Percentiles rank a stretch among this genome's conserved stretches.
Evolutionary conservation across 2,888 invertebrate genomes (phyloP).

Genomic region (Chironomus riparius): DNA sequence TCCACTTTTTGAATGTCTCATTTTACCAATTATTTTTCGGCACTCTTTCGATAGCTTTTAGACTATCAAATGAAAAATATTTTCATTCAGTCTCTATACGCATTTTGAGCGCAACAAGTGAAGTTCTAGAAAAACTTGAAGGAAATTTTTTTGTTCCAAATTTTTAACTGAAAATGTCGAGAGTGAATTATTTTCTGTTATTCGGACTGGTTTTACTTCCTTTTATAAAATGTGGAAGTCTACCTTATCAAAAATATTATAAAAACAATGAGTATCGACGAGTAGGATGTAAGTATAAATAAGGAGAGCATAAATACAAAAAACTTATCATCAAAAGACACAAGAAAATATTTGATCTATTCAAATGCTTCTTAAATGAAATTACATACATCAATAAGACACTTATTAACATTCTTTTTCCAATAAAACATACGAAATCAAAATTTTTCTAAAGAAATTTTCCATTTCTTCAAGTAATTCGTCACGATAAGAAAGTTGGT

Average conservation of each 20-base stretch:
- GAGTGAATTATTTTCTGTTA: not conserved
- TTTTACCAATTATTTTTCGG: conserved; percentile 12
- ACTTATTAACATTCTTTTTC: not conserved
- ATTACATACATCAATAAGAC: not conserved
- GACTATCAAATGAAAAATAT: not conserved
- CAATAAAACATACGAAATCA: not conserved
- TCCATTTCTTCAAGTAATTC: not conserved
- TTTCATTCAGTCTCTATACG: conserved; percentile 3
- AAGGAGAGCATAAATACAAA: not conserved
- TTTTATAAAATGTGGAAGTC: not conserved
- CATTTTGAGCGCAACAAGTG: not conserved
- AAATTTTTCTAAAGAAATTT: not conserved
- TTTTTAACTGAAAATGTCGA: not conserved
- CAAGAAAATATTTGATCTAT: too few relatives aligned
- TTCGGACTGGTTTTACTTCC: not conserved
- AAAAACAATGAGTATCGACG: not conserved
- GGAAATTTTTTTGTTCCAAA: too few relatives aligned
- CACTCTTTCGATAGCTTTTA: not conserved
- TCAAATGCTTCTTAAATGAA: not conserved
- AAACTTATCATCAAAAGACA: not conserved
- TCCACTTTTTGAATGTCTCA: not conserved
- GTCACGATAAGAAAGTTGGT: not conserved
- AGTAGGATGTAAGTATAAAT: not conserved
- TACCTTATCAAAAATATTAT: not conserved
- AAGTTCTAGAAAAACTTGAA: not conserved